Evolutionary conservation across 2,113 vertebrate genomes (phyloP).

Genomic region (Uropsilus gracilis): DNA sequence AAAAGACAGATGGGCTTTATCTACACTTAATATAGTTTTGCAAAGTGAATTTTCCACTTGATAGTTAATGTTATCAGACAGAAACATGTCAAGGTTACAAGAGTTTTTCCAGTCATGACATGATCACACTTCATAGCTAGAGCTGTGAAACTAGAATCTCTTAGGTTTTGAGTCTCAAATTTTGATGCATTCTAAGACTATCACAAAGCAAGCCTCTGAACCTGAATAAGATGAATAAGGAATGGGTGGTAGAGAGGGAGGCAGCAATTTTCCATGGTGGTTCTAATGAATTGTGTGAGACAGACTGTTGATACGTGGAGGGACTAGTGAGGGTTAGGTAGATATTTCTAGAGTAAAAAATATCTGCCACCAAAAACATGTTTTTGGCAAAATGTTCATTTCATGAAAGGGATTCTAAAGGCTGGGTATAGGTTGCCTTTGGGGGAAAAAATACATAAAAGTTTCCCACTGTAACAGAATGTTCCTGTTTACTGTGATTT

Average conservation of each 20-base stretch:
- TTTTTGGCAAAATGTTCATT: too few relatives aligned
- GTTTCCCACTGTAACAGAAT: too few relatives aligned
- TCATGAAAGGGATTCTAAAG: too few relatives aligned
- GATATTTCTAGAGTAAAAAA: too few relatives aligned
- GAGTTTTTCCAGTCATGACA: not conserved
- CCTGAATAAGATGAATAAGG: not conserved
- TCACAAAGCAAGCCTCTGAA: not conserved
- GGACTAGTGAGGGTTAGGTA: not conserved
- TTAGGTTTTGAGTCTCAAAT: not conserved
- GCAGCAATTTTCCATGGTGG: not conserved
- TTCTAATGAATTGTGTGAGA: not conserved
- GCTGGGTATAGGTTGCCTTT: too few relatives aligned
- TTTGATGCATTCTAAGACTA: not conserved
- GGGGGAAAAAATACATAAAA: too few relatives aligned
- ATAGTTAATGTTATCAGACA: constrained; percentile 34
- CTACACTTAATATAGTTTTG: constrained; percentile 19
- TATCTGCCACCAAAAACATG: too few relatives aligned
- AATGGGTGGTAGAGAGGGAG: not conserved
- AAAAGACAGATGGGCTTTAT: not conserved
- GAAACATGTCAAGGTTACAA: not conserved
- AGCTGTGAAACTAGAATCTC: constrained; percentile 30
- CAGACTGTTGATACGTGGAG: not conserved
- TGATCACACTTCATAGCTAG: not conserved
- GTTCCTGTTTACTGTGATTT: too few relatives aligned
- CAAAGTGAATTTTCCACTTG: constrained; percentile 7